phyloP scores from a whole-genome alignment of 1,140 invertebrate species.

The Manduca sexta region DNA sequence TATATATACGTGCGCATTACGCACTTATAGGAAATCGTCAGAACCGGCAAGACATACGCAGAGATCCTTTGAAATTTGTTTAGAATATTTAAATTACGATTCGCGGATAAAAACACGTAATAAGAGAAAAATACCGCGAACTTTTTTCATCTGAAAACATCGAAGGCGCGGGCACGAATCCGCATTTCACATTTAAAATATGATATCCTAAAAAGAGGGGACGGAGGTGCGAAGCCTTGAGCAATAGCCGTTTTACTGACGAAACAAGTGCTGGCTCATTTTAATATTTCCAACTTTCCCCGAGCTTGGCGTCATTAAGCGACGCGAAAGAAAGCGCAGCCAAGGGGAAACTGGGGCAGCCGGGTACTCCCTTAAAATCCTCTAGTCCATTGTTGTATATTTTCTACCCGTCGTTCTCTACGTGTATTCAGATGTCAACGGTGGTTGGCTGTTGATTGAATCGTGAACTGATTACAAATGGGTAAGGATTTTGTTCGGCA shows the following conservation, averaged over 20 bases:
- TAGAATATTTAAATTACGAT: too few relatives aligned
- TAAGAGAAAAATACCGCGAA: conserved; percentile 4
- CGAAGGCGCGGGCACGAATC: conserved; percentile 6
- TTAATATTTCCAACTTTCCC: conserved; percentile 62
- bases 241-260: conserved; percentile 48
- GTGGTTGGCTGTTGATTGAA: too few relatives aligned
- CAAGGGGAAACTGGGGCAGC: conserved; percentile 33
- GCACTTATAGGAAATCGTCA: too few relatives aligned
- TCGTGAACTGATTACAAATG: too few relatives aligned
- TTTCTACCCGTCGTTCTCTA: conserved; percentile 22
- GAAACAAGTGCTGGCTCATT: conserved; percentile 64
- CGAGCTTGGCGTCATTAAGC: conserved; percentile 52
- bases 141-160: conserved; percentile 19
- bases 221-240: conserved; percentile 48
- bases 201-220: conserved; percentile 23
- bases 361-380: conserved; percentile 47
- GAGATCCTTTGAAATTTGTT: too few relatives aligned
- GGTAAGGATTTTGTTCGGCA: too few relatives aligned
- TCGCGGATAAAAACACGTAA: not conserved
- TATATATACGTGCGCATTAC: too few relatives aligned
- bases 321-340: conserved; percentile 36
- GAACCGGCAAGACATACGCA: too few relatives aligned
- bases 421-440: conserved; percentile 18
- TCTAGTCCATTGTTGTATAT: conserved; percentile 54
- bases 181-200: conserved; percentile 24